phyloP scores from a whole-genome alignment of 2,113 vertebrate genomes.

The Orientallactaga bullata region DNA sequence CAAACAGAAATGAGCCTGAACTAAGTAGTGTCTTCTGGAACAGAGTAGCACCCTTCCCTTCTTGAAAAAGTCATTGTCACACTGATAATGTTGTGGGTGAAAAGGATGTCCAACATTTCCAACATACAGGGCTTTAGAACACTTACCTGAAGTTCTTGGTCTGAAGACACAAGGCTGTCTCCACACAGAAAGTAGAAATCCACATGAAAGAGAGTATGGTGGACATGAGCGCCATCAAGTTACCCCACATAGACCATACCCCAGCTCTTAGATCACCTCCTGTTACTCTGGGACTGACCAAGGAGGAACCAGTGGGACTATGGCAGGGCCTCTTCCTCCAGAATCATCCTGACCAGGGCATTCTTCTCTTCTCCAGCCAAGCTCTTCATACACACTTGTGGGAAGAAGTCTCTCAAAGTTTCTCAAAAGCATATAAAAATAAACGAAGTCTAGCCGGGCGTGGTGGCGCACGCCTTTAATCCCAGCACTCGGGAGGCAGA shows the following conservation, averaged over 20 bases:
- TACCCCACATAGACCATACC: not conserved
- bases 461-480: too few relatives aligned
- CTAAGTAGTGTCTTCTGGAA: not conserved
- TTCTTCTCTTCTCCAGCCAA: not conserved
- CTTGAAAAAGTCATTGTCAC: not conserved
- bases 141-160: not conserved
- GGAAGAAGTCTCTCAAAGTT: not conserved
- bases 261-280: fast-evolving
- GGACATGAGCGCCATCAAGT: not conserved
- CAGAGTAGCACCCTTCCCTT: not conserved
- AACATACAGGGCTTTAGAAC: not conserved
- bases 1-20: not conserved
- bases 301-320: too few relatives aligned
- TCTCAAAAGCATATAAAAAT: slow-evolving; percentile 42
- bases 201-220: not conserved
- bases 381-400: fast-evolving
- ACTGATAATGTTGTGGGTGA: not conserved
- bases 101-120: not conserved
- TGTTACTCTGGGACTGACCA: not conserved
- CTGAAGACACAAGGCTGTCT: not conserved
- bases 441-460: not conserved
- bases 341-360: not conserved
- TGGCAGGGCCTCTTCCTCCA: not conserved
- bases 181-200: not conserved
- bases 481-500: too few relatives aligned